Evolutionary conservation across 2,797 vertebrate genomes (phyloP), one percentile per base, ranked within the genome.

Genomic region (Tamandua tetradactyla): DNA sequence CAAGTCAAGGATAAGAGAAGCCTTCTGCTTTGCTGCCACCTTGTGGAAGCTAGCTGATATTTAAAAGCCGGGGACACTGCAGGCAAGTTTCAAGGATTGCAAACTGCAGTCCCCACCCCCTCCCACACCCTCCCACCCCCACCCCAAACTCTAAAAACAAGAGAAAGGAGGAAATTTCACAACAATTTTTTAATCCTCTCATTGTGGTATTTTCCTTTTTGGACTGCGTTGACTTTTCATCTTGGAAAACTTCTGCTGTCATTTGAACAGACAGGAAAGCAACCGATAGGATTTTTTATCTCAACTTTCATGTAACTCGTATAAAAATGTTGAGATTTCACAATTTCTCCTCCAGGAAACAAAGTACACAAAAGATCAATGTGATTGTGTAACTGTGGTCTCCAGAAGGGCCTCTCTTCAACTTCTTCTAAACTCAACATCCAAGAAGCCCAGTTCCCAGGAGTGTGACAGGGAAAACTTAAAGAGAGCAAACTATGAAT

Each of bases 11-110:
- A 62, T 84, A 13, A 86, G 90, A 89, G 80, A 96, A 97, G 92
- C 9, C 92, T 71, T 97, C 93, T 91, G 68, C 91, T 80, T 94
- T 84, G 95, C 91, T 93, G 96, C 97, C 97, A 97, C 87, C 97
- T 97, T 72, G 96, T 94, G 97, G 96, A 62, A 42, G 2, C 4
- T 35, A 20, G 8, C 8, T 14, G 5, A 25, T 83, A 94, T 40
- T 40, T 89, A 42, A 79, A 25, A 3, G 13, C 14, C 66, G 15
- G 44, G 55, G 20, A 85, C 2, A 30, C 11, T 9, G 5, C 17
- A 22, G 49, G 7, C 30, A 4, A 55, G 20, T 18, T 82, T 80
- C 40, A 32, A 3, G 37, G 27, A 49, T 64, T 83, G 68, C 13
- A 59, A 87, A 87, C 6, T n/a, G 10, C 42, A 27, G 2, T 47